These are phyloP conservation scores for Danaus plexippus DNA, from an alignment of 1,140 invertebrate genomes.

Conservation along the genomic window DNA sequence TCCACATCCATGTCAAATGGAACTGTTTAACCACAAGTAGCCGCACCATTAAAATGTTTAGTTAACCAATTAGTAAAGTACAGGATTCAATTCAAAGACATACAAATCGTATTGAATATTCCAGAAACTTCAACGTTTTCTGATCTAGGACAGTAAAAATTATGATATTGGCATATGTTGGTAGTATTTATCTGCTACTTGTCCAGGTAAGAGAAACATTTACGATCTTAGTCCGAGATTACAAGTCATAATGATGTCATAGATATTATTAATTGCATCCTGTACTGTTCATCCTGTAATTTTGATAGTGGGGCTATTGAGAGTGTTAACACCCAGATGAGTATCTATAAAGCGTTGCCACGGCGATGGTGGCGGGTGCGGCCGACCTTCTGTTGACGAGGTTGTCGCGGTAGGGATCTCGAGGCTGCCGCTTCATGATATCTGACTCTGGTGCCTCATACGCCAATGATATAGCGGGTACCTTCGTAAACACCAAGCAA, in stretches of 20 bases:
- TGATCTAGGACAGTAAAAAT: too few species aligned
- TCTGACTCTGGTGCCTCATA: slow-evolving; percentile 97
- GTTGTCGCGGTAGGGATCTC: slow-evolving; percentile 94
- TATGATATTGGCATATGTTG: too few species aligned
- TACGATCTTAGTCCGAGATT: too few species aligned
- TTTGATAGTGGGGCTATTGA: slow-evolving; percentile 40
- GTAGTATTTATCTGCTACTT: too few species aligned
- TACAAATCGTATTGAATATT: too few species aligned
- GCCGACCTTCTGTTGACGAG: slow-evolving; percentile 93
- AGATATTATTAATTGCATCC: slow-evolving; percentile 14
- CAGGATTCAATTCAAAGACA: slow-evolving; percentile 18
- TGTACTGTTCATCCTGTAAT: slow-evolving; percentile 13
- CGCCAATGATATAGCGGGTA: slow-evolving; percentile 96
- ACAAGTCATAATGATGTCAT: too few species aligned
- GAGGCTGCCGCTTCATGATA: slow-evolving; percentile 97
- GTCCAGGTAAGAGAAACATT: too few species aligned
- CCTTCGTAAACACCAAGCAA: slow-evolving; percentile 76
- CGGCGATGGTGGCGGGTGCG: slow-evolving; percentile 33
- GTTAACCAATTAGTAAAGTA: slow-evolving; percentile 28
- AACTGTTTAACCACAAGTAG: slow-evolving; percentile 53
- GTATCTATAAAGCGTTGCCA: slow-evolving; percentile 51
- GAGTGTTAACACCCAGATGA: slow-evolving; percentile 60
- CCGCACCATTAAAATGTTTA: slow-evolving; percentile 44
- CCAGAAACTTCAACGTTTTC: too few species aligned
- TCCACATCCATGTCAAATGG: slow-evolving; percentile 65